Conservation (phyloP, 2,888 invertebrate species). For the Drosophila stalkeri region DNA sequence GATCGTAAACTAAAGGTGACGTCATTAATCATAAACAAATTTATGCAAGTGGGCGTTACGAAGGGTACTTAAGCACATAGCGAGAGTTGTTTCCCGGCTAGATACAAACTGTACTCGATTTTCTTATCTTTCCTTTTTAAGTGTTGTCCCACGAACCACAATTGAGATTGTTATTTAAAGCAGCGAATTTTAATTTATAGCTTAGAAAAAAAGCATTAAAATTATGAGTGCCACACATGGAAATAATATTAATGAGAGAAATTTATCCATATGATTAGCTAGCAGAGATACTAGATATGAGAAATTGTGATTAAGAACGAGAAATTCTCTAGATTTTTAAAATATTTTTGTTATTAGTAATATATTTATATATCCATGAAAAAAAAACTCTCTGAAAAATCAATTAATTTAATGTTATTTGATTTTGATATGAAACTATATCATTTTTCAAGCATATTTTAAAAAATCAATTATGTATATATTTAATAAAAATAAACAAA, state of each 20-base stretch:
- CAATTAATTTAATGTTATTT: too few relatives aligned
- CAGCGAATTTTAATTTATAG: background rate
- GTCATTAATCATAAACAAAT: conserved; percentile 65
- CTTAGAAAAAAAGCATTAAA: background rate
- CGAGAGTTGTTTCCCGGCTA: background rate
- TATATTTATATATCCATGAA: too few relatives aligned
- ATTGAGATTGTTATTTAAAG: conserved; percentile 2
- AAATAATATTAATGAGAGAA: background rate
- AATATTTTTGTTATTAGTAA: too few relatives aligned
- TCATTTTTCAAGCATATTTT: too few relatives aligned
- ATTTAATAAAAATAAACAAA: too few relatives aligned
- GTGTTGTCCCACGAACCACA: background rate
- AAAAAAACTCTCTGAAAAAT: too few relatives aligned
- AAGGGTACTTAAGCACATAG: conserved; percentile 19
- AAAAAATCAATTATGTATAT: too few relatives aligned
- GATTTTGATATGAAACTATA: too few relatives aligned
- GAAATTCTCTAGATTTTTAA: too few relatives aligned
- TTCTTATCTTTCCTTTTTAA: background rate
- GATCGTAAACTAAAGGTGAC: conserved; percentile 67
- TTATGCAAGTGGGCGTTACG: conserved; percentile 39
- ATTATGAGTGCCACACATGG: background rate
- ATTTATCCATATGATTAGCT: background rate
- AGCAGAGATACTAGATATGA: background rate
- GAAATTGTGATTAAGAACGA: background rate
- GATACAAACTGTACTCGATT: background rate